Evolutionary conservation across 2,113 vertebrate species (phyloP).

Genomic region (Piaya cayana): DNA sequence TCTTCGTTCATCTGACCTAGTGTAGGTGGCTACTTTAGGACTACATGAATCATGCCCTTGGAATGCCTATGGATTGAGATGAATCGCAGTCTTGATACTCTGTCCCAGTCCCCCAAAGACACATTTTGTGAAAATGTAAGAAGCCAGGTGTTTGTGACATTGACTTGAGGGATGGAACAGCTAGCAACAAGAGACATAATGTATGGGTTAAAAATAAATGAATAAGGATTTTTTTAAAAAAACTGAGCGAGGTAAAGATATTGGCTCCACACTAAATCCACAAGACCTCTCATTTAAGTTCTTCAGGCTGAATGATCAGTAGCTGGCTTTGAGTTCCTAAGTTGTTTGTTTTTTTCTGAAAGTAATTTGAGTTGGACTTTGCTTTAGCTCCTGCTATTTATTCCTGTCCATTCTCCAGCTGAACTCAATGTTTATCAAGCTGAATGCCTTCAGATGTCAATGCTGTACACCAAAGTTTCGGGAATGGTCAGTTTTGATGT

Average conservation of each 20-base stretch:
- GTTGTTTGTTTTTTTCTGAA: background rate
- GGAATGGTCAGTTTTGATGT: background rate
- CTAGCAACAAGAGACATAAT: background rate
- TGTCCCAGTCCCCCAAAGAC: background rate
- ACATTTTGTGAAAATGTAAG: background rate
- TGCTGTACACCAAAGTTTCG: background rate
- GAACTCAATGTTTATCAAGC: background rate
- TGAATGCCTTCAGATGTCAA: background rate
- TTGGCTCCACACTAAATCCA: background rate
- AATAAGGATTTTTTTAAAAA: background rate
- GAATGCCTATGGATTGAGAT: background rate
- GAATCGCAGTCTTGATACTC: background rate
- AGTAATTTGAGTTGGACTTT: background rate
- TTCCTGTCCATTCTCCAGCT: background rate
- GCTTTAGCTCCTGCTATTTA: background rate
- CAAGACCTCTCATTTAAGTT: background rate
- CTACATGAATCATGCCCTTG: background rate
- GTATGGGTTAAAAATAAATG: background rate
- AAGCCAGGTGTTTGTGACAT: background rate
- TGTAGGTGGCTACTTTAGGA: background rate
- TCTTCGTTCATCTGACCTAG: background rate
- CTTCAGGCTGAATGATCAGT: background rate
- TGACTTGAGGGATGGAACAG: background rate
- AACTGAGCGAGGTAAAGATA: background rate
- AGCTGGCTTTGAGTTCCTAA: background rate